Base-by-base conservation (phyloP, 1,140 invertebrate genomes). In the Trigoniulus corallinus region DNA sequence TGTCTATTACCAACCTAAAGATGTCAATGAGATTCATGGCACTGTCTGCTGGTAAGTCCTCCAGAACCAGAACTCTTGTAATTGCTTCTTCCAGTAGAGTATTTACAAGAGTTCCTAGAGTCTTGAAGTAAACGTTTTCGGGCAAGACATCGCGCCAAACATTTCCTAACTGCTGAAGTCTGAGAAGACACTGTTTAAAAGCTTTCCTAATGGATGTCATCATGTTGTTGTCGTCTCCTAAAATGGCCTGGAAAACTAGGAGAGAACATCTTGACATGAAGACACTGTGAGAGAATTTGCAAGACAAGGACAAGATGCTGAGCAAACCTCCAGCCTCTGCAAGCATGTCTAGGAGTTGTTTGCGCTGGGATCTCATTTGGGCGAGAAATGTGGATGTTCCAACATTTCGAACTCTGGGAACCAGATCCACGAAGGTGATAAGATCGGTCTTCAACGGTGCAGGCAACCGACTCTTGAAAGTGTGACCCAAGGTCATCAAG, bases 131-230 rank as follows among this genome's bases (percentile, higher is more conserved):
- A 10, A 82, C 72, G 61, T 77, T 77, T 13, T 61, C 53, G 1
- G 82, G 82, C 44, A 88, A 72, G 2, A 86, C 76, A 52, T 78
- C 73, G 41, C 79, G 71, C 88, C 88, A 94, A 0, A 92, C 81
- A 51, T 82, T 85, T 68, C 84, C 82, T 1, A 95, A 65, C 51
- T 89, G 69, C 60, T 83, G 79, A 50, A 93, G 67, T 64, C 91
- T 86, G 43, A 84, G 73, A 25, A 91, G 69, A 61, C 84, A 87
- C 63, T 91, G 84, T 21, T 82, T 72, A 3, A 93, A 63, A 20
- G 78, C 72, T 58, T 80, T 77, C 61, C 89, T 79, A 26, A 57
- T 57, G 49, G 56, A 47, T 21, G 18, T 49, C 34, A 56, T 50
- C 34, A 54, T 56, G 4, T 57, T 58, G 1, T 60, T 54, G 7